Evolutionary conservation across 2,797 vertebrate species (phyloP).

Genomic region (Nannoperca australis): DNA sequence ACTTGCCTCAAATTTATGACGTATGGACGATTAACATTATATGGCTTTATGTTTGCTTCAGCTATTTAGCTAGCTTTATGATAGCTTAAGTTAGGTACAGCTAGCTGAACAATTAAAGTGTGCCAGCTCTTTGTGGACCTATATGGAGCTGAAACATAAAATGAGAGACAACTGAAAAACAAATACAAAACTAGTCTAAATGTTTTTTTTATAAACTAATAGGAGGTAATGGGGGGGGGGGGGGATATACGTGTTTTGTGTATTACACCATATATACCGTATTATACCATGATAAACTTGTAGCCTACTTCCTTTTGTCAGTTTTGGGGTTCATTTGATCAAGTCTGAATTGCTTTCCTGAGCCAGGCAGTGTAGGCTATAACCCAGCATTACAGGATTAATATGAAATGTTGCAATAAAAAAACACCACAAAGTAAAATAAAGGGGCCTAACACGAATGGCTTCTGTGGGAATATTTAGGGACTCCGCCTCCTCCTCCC

Average conservation of each 20-base stretch:
- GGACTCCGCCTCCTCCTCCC: conserved; percentile 5
- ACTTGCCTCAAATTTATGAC: background rate
- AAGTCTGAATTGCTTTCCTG: background rate
- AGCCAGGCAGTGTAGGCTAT: background rate
- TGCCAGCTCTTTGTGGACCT: background rate
- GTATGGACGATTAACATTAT: background rate
- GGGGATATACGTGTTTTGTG: background rate
- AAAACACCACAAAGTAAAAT: background rate
- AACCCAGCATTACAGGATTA: background rate
- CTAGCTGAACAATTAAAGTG: background rate
- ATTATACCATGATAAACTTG: too few species aligned
- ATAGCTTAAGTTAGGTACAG: background rate
- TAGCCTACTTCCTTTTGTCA: background rate
- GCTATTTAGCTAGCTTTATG: background rate
- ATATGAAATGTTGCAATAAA: conserved; percentile 1
- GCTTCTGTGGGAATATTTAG: background rate
- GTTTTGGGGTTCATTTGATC: background rate
- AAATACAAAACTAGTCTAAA: background rate
- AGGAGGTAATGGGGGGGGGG: background rate
- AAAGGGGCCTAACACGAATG: background rate
- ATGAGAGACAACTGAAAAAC: background rate
- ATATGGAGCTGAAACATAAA: background rate
- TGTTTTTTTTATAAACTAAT: background rate
- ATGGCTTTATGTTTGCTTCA: background rate
- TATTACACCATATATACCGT: background rate